Evolutionary conservation across 2,113 vertebrate species (phyloP), one percentile per base, ranked within the genome.

Genomic region (Solea senegalensis): DNA sequence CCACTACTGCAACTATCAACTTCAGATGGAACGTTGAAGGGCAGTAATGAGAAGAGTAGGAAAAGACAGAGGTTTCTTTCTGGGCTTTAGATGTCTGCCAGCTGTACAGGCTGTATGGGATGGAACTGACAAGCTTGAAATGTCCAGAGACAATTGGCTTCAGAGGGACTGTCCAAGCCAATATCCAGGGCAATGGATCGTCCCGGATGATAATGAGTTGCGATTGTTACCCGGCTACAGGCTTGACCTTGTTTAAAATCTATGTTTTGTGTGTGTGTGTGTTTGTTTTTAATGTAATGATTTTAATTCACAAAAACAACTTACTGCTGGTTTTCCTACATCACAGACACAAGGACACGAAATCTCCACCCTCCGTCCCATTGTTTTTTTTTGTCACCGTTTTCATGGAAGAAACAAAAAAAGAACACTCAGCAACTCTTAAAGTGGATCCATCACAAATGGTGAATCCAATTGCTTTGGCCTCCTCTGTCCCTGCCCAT

Each of bases 141-240:
- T 67, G 43, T 85, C 80, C 65, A 74, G 69, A 92, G 82, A 80
- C 85, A 85, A 70, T 81, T 46, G 14, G 64, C 72, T 80, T 92
- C 87, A 88, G 86, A 81, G 72, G 56, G 75, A 76, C 81, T 86
- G 89, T 91, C 92, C 73, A 77, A 71, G 41, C 56, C 54, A 88
- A 91, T 92, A 89, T 89, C 65, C 76, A 82, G 71, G 41, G 61
- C 76, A 82, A 85, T 86, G 85, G 86, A 89, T 92, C 88, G 71
- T 83, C 59, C 50, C 43, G 10, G 82, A 84, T 80, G 66, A 81
- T 90, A 89, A 93, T 87, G 78, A 73, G 67, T 54, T 72, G 53
- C 52, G 88, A 92, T 82, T 71, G 86, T 80, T 80, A 72, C 74
- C 66, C 50, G 48, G 72, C 68, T 76, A 67, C 76, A 83, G 58